These are phyloP conservation scores for Trissonchulus sp. DNA, from an alignment of 2,888 invertebrate species.

Conservation along the genomic window DNA sequence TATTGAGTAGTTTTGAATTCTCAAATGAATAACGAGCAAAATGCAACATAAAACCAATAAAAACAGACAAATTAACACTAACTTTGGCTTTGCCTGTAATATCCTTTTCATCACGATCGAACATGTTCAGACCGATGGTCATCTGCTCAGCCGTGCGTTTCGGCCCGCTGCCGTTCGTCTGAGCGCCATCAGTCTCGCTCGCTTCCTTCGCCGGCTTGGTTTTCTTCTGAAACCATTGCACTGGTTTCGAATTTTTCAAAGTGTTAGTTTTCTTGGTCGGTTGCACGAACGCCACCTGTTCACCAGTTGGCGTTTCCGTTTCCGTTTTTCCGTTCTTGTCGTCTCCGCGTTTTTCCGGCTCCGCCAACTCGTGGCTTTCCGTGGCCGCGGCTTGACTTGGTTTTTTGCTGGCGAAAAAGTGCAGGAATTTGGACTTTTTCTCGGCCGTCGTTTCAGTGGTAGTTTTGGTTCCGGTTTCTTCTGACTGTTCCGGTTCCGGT, in stretches of 20 bases:
- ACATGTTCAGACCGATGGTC: conserved; percentile 52
- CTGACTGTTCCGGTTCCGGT: too few relatives aligned
- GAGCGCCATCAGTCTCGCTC: background rate
- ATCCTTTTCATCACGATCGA: conserved; percentile 51
- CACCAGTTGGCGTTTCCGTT: background rate
- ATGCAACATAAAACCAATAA: too few relatives aligned
- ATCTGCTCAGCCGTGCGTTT: conserved; percentile 38
- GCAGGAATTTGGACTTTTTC: conserved; percentile 12
- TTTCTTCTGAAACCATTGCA: background rate
- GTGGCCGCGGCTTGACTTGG: background rate
- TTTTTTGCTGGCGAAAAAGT: background rate
- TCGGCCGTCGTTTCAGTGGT: background rate
- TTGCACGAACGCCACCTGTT: background rate
- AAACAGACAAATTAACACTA: conserved; percentile 32
- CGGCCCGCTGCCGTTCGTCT: background rate
- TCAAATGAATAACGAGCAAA: too few relatives aligned
- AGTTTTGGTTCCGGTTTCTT: too few relatives aligned
- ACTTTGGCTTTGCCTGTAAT: conserved; percentile 49
- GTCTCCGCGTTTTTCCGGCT: background rate
- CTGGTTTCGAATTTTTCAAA: background rate
- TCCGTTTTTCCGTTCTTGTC: background rate
- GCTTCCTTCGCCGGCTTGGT: background rate
- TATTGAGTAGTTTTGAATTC: too few relatives aligned
- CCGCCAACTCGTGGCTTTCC: background rate
- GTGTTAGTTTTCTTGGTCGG: background rate